Conservation (phyloP, 23 tunicate genomes). For the Ascidia mentula region DNA sequence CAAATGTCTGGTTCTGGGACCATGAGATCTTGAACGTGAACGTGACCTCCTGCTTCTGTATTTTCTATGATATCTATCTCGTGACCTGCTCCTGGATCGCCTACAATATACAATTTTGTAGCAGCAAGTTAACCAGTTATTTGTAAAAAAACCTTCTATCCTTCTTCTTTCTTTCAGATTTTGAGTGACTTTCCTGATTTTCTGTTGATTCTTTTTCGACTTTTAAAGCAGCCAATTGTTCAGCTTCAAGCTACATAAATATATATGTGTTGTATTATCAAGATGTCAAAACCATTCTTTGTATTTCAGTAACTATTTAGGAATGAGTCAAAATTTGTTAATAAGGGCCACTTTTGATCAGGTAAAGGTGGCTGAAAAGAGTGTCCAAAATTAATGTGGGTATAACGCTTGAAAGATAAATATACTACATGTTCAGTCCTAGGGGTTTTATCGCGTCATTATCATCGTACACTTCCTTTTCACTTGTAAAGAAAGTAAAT, state of each 20-base stretch:
- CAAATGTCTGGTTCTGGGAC: background rate
- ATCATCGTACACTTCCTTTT: too few relatives aligned
- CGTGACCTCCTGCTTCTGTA: conserved; percentile 45
- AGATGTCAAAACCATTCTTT: too few relatives aligned
- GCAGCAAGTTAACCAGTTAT: background rate
- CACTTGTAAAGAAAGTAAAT: too few relatives aligned
- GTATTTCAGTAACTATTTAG: too few relatives aligned
- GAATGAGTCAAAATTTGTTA: too few relatives aligned
- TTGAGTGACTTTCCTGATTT: conserved; percentile 33
- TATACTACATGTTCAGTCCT: too few relatives aligned
- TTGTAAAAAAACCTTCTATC: background rate
- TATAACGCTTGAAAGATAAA: too few relatives aligned
- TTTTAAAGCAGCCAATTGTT: conserved; percentile 60
- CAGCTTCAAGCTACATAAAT: conserved; percentile 47
- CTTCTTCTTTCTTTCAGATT: conserved; percentile 17
- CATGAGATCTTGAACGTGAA: conserved; percentile 15
- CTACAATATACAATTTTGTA: background rate
- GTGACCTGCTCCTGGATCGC: conserved; percentile 39
- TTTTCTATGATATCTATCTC: conserved; percentile 43
- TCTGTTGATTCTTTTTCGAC: conserved; percentile 33
- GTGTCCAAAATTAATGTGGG: too few relatives aligned
- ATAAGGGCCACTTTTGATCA: too few relatives aligned
- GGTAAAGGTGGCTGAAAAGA: too few relatives aligned
- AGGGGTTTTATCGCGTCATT: too few relatives aligned
- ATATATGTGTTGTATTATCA: too few relatives aligned